phyloP scores from a whole-genome alignment of 35 echinoderm and acorn worm genomes.

The Hemicentrotus pulcherrimus region DNA sequence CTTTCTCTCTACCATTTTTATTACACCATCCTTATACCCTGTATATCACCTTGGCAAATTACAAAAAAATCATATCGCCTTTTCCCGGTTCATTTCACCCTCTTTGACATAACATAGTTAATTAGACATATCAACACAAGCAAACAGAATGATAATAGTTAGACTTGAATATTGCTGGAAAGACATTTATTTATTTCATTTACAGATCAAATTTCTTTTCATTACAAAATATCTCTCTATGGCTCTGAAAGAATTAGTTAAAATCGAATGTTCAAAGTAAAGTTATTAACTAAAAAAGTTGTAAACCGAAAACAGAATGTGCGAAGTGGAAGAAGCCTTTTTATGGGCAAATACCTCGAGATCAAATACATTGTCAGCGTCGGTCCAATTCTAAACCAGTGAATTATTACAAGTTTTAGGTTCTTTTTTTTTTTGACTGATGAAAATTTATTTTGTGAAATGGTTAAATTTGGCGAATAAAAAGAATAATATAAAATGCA shows the following conservation, averaged over 20 bases:
- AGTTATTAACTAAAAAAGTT: not conserved
- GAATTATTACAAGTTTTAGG: no score
- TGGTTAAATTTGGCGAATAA: not conserved
- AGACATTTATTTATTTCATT: not conserved
- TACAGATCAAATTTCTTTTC: not conserved
- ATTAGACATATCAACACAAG: not conserved
- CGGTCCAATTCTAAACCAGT: not conserved
- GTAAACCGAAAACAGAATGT: not conserved
- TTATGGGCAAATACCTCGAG: not conserved
- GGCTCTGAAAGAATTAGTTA: not conserved
- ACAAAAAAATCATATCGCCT: no score
- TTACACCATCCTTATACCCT: not conserved
- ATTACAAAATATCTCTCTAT: no score
- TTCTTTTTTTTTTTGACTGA: not conserved
- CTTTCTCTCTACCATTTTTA: no score
- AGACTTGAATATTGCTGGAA: not conserved
- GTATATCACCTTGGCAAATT: no score
- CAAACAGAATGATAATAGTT: not conserved
- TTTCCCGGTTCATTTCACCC: no score
- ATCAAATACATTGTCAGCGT: not conserved
- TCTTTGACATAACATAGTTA: not conserved
- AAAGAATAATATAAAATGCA: not conserved
- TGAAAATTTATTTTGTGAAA: not conserved
- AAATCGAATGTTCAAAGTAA: not conserved
- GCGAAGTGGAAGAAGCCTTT: not conserved